Evolutionary conservation across 2,888 invertebrate genomes (phyloP).

Genomic region (Stenoptilia bipunctidactyla): DNA sequence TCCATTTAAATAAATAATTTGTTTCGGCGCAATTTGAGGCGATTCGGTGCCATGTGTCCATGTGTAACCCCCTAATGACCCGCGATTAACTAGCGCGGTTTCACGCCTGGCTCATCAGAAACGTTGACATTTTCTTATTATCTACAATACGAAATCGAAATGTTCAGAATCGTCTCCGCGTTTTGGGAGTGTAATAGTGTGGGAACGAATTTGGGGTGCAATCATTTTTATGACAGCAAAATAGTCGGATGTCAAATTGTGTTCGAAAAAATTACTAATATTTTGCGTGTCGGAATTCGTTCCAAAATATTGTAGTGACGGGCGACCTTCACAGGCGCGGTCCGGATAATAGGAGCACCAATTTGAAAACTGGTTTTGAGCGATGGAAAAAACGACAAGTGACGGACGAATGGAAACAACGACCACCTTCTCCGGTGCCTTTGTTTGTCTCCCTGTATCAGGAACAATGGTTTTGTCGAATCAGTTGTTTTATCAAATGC

Average conservation of each 20-base stretch:
- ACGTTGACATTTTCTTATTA: background rate
- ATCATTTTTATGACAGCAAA: background rate
- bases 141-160: background rate
- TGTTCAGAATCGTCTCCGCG: no score
- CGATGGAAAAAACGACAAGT: constrained; percentile 40
- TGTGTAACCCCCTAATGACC: constrained; percentile 49
- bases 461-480: constrained; percentile 1
- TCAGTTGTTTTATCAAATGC: background rate
- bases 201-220: background rate
- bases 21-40: constrained; percentile 53
- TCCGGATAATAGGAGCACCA: constrained; percentile 64
- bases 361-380: constrained; percentile 59
- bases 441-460: constrained; percentile 34
- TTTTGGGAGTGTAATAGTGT: no score
- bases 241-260: constrained; percentile 9
- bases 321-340: constrained; percentile 57
- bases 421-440: constrained; percentile 35
- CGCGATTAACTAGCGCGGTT: constrained; percentile 53
- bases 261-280: constrained; percentile 33
- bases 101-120: constrained; percentile 42
- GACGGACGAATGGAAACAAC: constrained; percentile 43
- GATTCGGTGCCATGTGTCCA: constrained; percentile 49
- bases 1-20: constrained; percentile 69
- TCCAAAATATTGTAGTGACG: constrained; percentile 52
- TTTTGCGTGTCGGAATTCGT: constrained; percentile 66